Conservation (phyloP, 2,113 vertebrate genomes). For the Prochilodus magdalenae region DNA sequence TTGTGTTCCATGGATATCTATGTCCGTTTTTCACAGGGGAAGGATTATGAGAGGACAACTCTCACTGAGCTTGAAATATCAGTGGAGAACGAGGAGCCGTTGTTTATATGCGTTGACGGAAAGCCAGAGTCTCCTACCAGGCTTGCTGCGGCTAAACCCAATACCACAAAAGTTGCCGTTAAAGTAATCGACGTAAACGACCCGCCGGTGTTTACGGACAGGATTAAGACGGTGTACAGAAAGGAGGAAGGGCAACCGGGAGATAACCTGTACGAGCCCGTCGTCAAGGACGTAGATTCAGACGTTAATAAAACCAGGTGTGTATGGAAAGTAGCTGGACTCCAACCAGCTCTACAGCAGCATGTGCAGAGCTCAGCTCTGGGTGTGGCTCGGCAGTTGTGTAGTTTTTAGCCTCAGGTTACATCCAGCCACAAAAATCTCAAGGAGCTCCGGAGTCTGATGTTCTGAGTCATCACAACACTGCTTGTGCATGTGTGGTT, state of each 20-base stretch:
- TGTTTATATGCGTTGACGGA: slow-evolving; percentile 66
- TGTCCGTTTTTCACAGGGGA: slow-evolving; percentile 65
- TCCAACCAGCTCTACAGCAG: not conserved
- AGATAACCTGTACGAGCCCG: slow-evolving; percentile 62
- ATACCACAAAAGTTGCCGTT: slow-evolving; percentile 58
- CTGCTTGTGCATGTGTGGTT: not conserved
- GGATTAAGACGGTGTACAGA: not conserved
- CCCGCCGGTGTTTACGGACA: slow-evolving; percentile 70
- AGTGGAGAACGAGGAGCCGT: slow-evolving; percentile 74
- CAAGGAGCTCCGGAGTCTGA: not conserved
- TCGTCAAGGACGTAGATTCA: slow-evolving; percentile 67
- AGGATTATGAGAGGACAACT: slow-evolving; percentile 64
- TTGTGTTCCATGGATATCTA: not conserved
- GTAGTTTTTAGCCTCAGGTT: not conserved
- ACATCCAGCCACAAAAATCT: not conserved
- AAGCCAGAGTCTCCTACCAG: not conserved
- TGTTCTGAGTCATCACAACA: not conserved
- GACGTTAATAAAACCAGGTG: slow-evolving; percentile 59
- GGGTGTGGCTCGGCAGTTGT: not conserved
- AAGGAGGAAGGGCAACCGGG: slow-evolving; percentile 74
- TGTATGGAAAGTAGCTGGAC: not conserved
- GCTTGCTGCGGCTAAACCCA: not conserved
- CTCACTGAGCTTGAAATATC: slow-evolving; percentile 59
- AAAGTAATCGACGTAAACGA: slow-evolving; percentile 69
- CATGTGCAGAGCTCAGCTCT: not conserved